These are phyloP conservation scores for Halictus quadricinctus DNA, from an alignment of 2,888 invertebrate genomes.

Conservation along the genomic window DNA sequence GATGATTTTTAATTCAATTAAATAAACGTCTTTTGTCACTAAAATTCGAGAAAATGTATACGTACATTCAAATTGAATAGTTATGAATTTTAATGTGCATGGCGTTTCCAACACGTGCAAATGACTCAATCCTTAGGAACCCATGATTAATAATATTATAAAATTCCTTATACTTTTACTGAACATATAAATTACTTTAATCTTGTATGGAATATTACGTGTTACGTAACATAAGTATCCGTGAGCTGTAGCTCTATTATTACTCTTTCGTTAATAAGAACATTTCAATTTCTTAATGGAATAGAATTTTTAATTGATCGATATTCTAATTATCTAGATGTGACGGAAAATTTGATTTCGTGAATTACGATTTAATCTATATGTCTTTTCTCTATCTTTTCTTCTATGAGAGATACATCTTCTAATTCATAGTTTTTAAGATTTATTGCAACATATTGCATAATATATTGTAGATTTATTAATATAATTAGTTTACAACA, in stretches of 20 bases:
- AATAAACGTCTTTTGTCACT: not conserved
- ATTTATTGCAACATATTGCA: slow-evolving; percentile 22
- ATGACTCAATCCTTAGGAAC: slow-evolving; percentile 27
- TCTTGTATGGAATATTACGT: slow-evolving; percentile 36
- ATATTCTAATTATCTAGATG: not conserved
- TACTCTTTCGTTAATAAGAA: slow-evolving; percentile 41
- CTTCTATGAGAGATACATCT: not conserved
- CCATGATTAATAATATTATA: not conserved
- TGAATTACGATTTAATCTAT: not conserved
- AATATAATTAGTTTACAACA: not conserved
- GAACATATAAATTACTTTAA: not conserved
- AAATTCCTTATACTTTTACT: not conserved
- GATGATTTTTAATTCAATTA: not conserved
- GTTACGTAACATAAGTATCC: slow-evolving; percentile 72
- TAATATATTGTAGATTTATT: slow-evolving; percentile 19
- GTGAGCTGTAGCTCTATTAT: slow-evolving; percentile 71
- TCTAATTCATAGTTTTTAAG: not conserved
- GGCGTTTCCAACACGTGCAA: slow-evolving; percentile 52
- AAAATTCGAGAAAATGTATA: not conserved
- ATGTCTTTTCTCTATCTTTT: not conserved
- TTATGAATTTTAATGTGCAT: slow-evolving; percentile 19
- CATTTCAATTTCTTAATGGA: slow-evolving; percentile 11
- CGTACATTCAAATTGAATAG: not conserved
- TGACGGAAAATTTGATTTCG: not conserved
- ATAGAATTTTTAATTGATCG: not conserved